Conservation (phyloP, 2,888 invertebrate genomes). For the Chromoteleia sp. region DNA sequence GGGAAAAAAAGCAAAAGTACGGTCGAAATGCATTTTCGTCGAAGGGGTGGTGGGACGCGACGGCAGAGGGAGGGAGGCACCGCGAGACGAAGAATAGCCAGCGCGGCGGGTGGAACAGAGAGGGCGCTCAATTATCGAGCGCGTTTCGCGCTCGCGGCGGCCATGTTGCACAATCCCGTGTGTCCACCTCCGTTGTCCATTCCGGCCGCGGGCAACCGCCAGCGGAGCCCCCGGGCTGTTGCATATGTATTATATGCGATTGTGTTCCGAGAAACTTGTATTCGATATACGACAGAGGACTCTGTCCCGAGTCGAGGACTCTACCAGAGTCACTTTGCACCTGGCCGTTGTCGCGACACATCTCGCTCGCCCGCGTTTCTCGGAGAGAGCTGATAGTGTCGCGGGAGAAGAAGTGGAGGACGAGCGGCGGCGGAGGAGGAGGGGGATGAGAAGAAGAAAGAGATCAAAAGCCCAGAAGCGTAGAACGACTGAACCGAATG, state of each 20-base stretch:
- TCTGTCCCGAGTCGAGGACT: constrained; percentile 76
- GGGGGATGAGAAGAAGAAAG: constrained; percentile 40
- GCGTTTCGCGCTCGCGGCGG: constrained; percentile 78
- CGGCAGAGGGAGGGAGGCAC: constrained; percentile 19
- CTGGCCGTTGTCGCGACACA: constrained; percentile 76
- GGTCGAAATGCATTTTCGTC: constrained; percentile 56
- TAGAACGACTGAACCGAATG: constrained; percentile 18
- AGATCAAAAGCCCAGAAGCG: constrained; percentile 57
- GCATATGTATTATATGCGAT: constrained; percentile 84
- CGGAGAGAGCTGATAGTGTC: constrained; percentile 72
- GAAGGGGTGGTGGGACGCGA: constrained; percentile 32
- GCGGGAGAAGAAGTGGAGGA: constrained; percentile 34
- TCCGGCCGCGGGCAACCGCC: constrained; percentile 77
- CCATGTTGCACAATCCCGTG: constrained; percentile 82
- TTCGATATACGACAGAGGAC: constrained; percentile 77
- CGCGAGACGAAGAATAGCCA: constrained; percentile 61
- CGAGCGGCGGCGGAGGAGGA: neutral
- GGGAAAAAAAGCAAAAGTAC: constrained; percentile 44
- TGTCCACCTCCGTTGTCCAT: constrained; percentile 80
- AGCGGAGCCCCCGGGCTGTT: constrained; percentile 78
- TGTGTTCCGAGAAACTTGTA: constrained; percentile 83
- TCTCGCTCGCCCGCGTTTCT: constrained; percentile 73
- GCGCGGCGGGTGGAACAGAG: constrained; percentile 68
- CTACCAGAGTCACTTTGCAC: constrained; percentile 80
- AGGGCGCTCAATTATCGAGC: constrained; percentile 82